Evolutionary conservation across 2,113 vertebrate genomes (phyloP).

Genomic region (Aepyceros melampus): DNA sequence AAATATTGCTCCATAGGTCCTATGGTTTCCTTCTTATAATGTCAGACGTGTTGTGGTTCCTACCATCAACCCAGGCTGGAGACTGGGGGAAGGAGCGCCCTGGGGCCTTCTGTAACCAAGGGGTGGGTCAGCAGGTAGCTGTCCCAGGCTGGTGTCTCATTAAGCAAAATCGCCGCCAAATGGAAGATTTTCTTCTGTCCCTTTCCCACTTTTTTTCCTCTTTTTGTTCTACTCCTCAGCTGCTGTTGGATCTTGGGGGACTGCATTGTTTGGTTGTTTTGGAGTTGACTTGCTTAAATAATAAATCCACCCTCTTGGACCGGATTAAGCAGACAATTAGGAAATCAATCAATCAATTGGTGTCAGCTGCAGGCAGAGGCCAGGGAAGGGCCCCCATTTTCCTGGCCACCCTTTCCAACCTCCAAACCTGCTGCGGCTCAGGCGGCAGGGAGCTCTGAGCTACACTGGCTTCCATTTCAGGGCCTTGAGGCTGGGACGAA

Average conservation of each 20-base stretch:
- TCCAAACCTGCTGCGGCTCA: slow-evolving; percentile 11
- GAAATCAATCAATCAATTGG: slow-evolving; percentile 71
- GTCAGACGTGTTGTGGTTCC: background rate
- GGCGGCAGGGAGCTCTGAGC: background rate
- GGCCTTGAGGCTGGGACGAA: background rate
- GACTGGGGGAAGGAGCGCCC: background rate
- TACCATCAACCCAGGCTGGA: background rate
- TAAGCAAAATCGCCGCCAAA: slow-evolving; percentile 39
- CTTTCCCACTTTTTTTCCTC: background rate
- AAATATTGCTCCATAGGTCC: background rate
- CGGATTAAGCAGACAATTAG: slow-evolving; percentile 73
- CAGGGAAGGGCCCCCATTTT: background rate
- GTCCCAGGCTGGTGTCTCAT: slow-evolving; percentile 26
- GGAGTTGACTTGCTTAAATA: slow-evolving; percentile 71
- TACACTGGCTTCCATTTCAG: slow-evolving; percentile 16
- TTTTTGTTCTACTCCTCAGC: slow-evolving; percentile 47
- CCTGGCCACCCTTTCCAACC: background rate
- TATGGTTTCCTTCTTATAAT: background rate
- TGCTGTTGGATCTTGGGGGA: slow-evolving; percentile 42
- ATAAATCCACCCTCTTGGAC: slow-evolving; percentile 67
- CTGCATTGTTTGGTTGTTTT: slow-evolving; percentile 66
- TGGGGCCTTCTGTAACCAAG: background rate
- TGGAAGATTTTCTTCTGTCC: background rate
- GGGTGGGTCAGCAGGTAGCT: background rate
- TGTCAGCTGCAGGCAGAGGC: slow-evolving; percentile 64